Conservation (phyloP, 2,113 vertebrate genomes). For the Uria lomvia region DNA sequence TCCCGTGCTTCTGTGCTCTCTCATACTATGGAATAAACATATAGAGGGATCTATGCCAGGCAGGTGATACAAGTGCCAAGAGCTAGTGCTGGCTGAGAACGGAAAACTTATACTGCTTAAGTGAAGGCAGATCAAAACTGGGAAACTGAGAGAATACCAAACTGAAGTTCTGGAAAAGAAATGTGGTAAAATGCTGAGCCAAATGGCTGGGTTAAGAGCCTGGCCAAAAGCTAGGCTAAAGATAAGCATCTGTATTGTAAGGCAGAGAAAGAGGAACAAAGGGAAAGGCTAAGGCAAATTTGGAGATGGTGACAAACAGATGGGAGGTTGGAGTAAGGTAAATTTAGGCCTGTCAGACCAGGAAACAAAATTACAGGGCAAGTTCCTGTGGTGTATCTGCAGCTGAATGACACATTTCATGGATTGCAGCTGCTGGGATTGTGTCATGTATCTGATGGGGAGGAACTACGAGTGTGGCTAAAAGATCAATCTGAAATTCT, state of each 20-base stretch:
- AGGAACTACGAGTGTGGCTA: not conserved
- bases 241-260: not conserved
- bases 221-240: not conserved
- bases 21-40: not conserved
- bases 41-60: not conserved
- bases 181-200: not conserved
- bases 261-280: not conserved
- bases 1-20: not conserved
- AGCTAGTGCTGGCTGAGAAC: not conserved
- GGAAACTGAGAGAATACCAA: not conserved
- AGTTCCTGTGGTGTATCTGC: not conserved
- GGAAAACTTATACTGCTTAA: not conserved
- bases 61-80: not conserved
- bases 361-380: not conserved
- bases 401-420: not conserved
- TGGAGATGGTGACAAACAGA: not conserved
- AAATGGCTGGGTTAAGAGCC: not conserved
- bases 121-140: not conserved
- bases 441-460: not conserved
- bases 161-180: not conserved
- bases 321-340: not conserved
- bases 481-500: not conserved
- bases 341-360: not conserved
- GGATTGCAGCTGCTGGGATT: not conserved
- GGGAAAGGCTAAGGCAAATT: not conserved